Percentiles rank a stretch among this genome's conserved stretches.
phyloP scores from a whole-genome alignment of 1,140 invertebrate species.

The Pantala flavescens region DNA sequence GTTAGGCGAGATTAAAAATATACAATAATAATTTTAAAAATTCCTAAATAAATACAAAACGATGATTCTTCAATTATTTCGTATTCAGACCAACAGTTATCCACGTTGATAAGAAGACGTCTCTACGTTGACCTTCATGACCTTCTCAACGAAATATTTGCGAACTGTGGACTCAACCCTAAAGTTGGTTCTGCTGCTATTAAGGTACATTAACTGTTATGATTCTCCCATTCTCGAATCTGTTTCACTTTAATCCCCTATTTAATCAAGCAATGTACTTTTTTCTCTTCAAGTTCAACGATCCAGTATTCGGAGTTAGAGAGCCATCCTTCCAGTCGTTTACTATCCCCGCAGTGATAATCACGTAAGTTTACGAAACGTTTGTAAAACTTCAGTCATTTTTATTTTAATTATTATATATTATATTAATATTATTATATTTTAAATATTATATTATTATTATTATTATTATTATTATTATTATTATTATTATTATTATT shows the following conservation, averaged over 20 bases:
- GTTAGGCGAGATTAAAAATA: too few relatives aligned
- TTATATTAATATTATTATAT: too few relatives aligned
- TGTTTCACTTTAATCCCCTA: too few relatives aligned
- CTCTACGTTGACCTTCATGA: neutral
- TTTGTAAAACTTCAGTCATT: neutral
- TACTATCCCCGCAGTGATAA: constrained; percentile 62
- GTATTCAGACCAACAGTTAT: neutral
- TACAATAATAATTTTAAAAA: too few relatives aligned
- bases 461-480: too few relatives aligned
- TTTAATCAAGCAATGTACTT: neutral
- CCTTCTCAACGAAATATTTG: neutral
- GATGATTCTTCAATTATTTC: too few relatives aligned
- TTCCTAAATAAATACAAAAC: too few relatives aligned
- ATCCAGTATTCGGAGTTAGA: constrained; percentile 56
- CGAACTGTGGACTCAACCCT: neutral
- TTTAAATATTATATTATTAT: too few relatives aligned
- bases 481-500: too few relatives aligned
- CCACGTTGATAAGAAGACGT: neutral
- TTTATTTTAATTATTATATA: too few relatives aligned
- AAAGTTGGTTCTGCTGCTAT: neutral
- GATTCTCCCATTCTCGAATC: too few relatives aligned
- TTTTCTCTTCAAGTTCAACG: constrained; percentile 41
- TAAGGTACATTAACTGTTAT: neutral
- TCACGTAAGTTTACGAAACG: neutral
- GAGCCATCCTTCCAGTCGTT: constrained; percentile 56